These are phyloP conservation scores for Gouania willdenowi DNA, from an alignment of 2,797 vertebrate genomes.

Conservation along the genomic window DNA sequence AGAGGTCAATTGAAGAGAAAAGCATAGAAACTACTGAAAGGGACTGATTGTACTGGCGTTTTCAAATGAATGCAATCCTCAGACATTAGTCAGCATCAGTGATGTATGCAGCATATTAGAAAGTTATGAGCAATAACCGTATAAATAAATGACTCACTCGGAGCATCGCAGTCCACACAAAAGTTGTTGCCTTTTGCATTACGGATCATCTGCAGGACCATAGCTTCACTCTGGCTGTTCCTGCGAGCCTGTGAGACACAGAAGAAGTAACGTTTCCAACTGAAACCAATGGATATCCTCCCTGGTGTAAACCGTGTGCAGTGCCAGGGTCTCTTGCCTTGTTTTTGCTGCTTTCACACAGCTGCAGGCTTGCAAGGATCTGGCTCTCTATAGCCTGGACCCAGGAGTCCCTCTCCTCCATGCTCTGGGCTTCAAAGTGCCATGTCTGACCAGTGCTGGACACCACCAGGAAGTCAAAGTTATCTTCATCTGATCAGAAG, in stretches of 20 bases:
- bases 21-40: too few relatives aligned
- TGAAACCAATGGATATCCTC: too few relatives aligned
- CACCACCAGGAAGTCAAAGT: conserved; percentile 92
- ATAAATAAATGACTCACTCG: conserved; percentile 74
- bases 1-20: too few relatives aligned
- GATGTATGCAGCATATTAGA: too few relatives aligned
- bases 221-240: conserved; percentile 89
- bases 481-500: conserved; percentile 81
- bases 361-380: conserved; percentile 92
- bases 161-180: conserved; percentile 90
- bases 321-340: conserved; percentile 75
- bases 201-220: conserved; percentile 88
- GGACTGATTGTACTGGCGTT: too few relatives aligned
- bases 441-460: conserved; percentile 92
- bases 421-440: conserved; percentile 90
- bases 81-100: too few relatives aligned
- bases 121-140: too few relatives aligned
- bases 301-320: not conserved
- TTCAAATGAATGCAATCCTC: too few relatives aligned
- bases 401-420: conserved; percentile 91
- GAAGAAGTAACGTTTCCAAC: too few relatives aligned
- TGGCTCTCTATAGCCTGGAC: conserved; percentile 93
- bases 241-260: conserved; percentile 81
- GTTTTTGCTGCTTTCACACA: conserved; percentile 95
- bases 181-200: conserved; percentile 87